Conservation (phyloP, 2,113 vertebrate species). For the Ciconia stormi region DNA sequence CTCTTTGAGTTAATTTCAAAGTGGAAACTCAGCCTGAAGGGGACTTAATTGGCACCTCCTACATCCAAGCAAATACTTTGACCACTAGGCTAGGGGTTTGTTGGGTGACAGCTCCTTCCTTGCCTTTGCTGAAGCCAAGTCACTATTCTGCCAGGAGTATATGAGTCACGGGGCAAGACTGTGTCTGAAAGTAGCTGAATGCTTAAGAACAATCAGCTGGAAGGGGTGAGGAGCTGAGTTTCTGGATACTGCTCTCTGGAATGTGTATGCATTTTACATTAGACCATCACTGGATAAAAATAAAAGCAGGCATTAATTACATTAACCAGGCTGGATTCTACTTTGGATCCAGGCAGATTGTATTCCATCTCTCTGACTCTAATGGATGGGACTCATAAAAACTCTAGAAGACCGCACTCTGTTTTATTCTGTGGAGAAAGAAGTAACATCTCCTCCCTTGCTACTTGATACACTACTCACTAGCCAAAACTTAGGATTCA, state of each 20-base stretch:
- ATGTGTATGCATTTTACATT: constrained; percentile 57
- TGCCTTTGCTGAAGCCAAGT: constrained; percentile 27
- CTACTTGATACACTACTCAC: neutral
- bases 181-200: constrained; percentile 33
- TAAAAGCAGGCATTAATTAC: constrained; percentile 54
- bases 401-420: neutral
- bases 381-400: neutral
- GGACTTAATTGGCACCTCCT: neutral
- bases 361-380: neutral
- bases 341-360: neutral
- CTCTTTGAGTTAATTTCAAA: neutral
- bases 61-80: neutral
- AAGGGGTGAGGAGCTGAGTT: neutral
- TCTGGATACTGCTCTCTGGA: constrained; percentile 39
- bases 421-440: neutral
- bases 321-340: constrained; percentile 12
- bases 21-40: neutral
- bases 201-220: constrained; percentile 62
- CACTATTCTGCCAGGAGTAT: constrained; percentile 39
- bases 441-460: neutral
- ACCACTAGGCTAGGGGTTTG: neutral
- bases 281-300: constrained; percentile 59
- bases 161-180: constrained; percentile 56
- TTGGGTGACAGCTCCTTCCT: constrained; percentile 28
- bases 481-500: neutral